Evolutionary conservation across 2,113 vertebrate species (phyloP), one percentile per base, ranked within the genome.

Genomic region (Nipponia nippon): DNA sequence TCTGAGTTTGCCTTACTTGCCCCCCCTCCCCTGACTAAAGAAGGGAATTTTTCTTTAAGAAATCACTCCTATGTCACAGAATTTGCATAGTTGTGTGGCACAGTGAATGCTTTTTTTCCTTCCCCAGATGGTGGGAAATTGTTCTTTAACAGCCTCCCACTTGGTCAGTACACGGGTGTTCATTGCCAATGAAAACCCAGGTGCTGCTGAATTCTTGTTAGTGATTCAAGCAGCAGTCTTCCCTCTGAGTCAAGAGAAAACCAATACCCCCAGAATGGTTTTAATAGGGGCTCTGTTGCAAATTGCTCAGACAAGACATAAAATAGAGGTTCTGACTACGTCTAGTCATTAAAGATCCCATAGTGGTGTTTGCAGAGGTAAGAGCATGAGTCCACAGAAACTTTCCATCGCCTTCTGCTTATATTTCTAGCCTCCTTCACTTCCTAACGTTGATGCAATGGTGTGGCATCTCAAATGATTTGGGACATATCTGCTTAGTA

Each of bases 131-230:
- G 83, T 95, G 97, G 89, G 91, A 95, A 95, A 93, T 94, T 73
- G 89, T 73, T 93, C 85, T 88, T 56, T 72, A 69, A 23, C 91
- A 94, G 93, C 87, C 91, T 96, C 93, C 73, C 91, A 91, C 91
- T 89, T 58, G 77, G 75, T 90, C 79, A 77, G 69, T 67, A 65
- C 70, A 85, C 1, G 25, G 16, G 89, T 72, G 81, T 61, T 70
- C 73, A n/a, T 46, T 94, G 94, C 96, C 96, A 97, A 96, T 25
- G 95, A 91, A 97, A 97, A 95, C 78, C 91, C 97, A 96, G 94
- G 96, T 97, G 96, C 91, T 93, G 89, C 82, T 38, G 91, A 85
- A 70, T 14, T 89, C 53, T n/a, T 93, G 65, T 59, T 49, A 20
- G 32, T 81, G 80, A 89, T 91, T 94, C 94, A 93, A 61, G 89